Evolutionary conservation across 1,140 invertebrate species (phyloP).

Genomic region (Drosophila obscura): DNA sequence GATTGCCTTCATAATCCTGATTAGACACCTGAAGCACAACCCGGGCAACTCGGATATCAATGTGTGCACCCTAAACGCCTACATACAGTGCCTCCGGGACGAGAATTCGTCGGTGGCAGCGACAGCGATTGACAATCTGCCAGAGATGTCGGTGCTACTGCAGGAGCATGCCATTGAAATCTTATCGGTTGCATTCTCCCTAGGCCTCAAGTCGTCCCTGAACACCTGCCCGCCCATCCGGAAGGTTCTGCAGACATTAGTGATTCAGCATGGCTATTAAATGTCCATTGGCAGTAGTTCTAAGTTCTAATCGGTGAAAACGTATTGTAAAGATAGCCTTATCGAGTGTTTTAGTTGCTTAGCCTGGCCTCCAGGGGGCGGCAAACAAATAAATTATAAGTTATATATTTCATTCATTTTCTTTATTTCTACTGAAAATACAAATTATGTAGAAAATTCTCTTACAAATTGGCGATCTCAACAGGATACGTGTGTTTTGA

Average conservation of each 20-base stretch:
- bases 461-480: conserved; percentile 79
- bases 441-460: conserved; percentile 82
- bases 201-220: conserved; percentile 91
- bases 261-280: conserved; percentile 92
- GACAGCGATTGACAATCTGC: conserved; percentile 91
- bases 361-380: too few species aligned
- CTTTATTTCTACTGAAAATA: conserved; percentile 82
- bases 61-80: conserved; percentile 88
- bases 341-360: too few species aligned
- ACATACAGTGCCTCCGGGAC: conserved; percentile 92
- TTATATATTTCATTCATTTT: conserved; percentile 67
- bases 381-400: conserved; percentile 7
- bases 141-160: conserved; percentile 91
- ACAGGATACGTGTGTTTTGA: conserved; percentile 67
- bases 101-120: conserved; percentile 90
- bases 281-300: not conserved
- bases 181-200: conserved; percentile 91
- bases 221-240: conserved; percentile 91
- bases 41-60: conserved; percentile 85
- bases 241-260: conserved; percentile 91
- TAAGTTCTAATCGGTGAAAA: too few species aligned
- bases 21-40: conserved; percentile 88
- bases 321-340: not conserved
- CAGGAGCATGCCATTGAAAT: conserved; percentile 93
- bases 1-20: conserved; percentile 87